Evolutionary conservation across 92 coral and sea anemone species (phyloP), one percentile per base, ranked within the genome.

Genomic region (Nematostella vectensis): DNA sequence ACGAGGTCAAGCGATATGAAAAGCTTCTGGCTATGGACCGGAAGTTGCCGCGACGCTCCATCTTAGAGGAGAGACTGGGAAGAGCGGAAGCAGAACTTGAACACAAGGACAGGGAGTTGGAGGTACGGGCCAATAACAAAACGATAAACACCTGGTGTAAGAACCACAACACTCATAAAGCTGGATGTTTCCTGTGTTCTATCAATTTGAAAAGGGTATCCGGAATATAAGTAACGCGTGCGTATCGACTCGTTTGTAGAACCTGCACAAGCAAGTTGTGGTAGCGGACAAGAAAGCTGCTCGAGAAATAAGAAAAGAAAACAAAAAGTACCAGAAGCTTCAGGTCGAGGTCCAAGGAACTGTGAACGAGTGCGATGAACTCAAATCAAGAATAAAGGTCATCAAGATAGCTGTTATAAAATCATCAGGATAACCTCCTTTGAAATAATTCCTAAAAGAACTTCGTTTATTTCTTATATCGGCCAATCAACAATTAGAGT

Each of bases 331-430:
- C 25, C 44, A 37, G 8, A 69, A 67, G 29, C 81, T 85, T 6
- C 79, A 64, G 28, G 64, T 44, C 27, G 81, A 85, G 24, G 59
- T 85, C 11, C 58, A 49, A 15, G 78, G 70, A 13, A 71, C 75
- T 15, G 27, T 47, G 2, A 29, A 51, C 25, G 88, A 85, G 53
- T 85, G 95, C 43, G 70, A 75, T 23, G 75, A 85, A 15, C 62
- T 85, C 20, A 75, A 70, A 24, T 38, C 48, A 3, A 47, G 78
- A 71, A 64, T 80, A 12, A 85, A 85, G 83, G 95, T 85, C 44
- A 27, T 27, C 9, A 9, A 15, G 27, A 33, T 6, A 6, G 40
- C 40, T 6, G 6, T 33, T 33, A 33, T 15, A 33, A n/a, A n/a
- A n/a, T n/a, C n/a, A n/a, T n/a, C n/a, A n/a, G n/a, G n/a, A n/a